Evolutionary conservation across 2,888 invertebrate species (phyloP).

Genomic region (Nectonema munidae): DNA sequence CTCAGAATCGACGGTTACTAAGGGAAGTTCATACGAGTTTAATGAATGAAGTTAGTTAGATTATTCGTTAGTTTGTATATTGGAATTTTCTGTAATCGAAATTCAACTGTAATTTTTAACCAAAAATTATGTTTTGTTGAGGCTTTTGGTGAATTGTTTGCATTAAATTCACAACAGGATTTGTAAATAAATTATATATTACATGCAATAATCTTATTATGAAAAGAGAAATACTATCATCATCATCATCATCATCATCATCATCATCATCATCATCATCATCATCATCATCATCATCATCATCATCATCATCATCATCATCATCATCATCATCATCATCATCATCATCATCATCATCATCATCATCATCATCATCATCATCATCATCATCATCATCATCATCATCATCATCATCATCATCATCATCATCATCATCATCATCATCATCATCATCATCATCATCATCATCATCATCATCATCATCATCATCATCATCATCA

Average conservation of each 20-base stretch:
- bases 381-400: conserved; percentile 5
- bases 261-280: conserved; percentile 5
- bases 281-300: conserved; percentile 5
- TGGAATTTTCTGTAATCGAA: no score
- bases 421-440: conserved; percentile 5
- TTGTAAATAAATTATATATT: no score
- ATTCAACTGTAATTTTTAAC: no score
- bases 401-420: conserved; percentile 5
- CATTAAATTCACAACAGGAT: no score
- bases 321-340: conserved; percentile 5
- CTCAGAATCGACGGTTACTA: no score
- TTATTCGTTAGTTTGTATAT: no score
- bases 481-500: conserved; percentile 5
- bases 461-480: conserved; percentile 5
- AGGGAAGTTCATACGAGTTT: no score
- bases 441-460: conserved; percentile 5
- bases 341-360: conserved; percentile 5
- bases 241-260: conserved; percentile 5
- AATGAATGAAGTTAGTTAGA: no score
- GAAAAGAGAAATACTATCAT: no score
- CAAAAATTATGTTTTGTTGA: no score
- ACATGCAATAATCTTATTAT: background rate
- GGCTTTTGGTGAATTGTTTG: no score
- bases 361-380: conserved; percentile 5
- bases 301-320: conserved; percentile 5